Percentiles rank a stretch among this genome's conserved stretches.
Evolutionary conservation across 2,113 vertebrate genomes (phyloP).

Genomic region (Ranitomeya imitator): DNA sequence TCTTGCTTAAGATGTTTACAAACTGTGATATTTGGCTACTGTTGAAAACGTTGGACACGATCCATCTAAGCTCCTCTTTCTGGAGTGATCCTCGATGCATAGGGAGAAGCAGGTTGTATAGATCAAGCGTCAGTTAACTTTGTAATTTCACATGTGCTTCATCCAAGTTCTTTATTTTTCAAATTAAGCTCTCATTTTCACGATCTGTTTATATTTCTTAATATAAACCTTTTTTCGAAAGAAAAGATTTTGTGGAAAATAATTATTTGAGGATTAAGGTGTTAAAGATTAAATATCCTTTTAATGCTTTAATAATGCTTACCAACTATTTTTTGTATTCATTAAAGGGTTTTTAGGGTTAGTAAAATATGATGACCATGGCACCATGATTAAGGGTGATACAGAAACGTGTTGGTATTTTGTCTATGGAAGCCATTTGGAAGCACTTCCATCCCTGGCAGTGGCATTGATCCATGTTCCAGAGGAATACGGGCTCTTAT

Average conservation of each 20-base stretch:
- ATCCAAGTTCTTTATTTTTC: background rate
- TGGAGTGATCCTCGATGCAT: constrained; percentile 16
- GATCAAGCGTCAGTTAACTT: constrained; percentile 1
- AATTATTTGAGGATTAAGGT: background rate
- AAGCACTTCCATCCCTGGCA: too few relatives aligned
- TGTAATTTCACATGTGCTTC: constrained; percentile 9
- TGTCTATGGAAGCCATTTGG: too few relatives aligned
- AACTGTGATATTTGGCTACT: constrained; percentile 47
- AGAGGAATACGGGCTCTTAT: too few relatives aligned
- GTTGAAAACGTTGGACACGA: background rate
- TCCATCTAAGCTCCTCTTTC: background rate
- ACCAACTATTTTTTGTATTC: background rate
- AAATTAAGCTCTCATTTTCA: constrained; percentile 3
- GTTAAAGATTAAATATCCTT: background rate
- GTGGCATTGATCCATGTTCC: too few relatives aligned
- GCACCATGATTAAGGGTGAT: too few relatives aligned
- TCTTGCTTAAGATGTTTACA: constrained; percentile 35
- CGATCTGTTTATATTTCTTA: background rate
- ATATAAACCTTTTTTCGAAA: background rate
- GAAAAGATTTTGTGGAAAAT: background rate
- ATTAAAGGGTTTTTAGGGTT: background rate
- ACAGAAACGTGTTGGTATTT: too few relatives aligned
- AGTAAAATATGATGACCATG: background rate
- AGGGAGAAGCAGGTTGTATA: background rate
- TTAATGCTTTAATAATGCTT: background rate